These are phyloP conservation scores for Dione juno DNA, from an alignment of 2,888 invertebrate species.

Conservation along the genomic window DNA sequence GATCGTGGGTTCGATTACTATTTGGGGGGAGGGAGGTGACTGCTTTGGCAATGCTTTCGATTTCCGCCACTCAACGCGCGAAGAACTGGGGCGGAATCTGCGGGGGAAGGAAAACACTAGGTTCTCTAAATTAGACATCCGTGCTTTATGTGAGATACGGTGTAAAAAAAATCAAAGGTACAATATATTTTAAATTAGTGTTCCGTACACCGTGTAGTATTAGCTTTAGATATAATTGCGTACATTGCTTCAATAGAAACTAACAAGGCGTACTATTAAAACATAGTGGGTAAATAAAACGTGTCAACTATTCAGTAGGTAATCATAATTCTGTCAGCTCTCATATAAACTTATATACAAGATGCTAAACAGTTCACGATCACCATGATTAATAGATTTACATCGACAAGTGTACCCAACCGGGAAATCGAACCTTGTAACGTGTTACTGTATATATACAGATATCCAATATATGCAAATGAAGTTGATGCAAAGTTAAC, in stretches of 20 bases:
- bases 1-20: too few species aligned
- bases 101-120: too few species aligned
- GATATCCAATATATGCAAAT: conserved; percentile 6
- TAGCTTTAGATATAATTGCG: too few species aligned
- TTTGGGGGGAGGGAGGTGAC: too few species aligned
- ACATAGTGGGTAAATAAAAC: background rate
- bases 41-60: too few species aligned
- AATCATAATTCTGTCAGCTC: conserved; percentile 18
- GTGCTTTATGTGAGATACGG: too few species aligned
- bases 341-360: conserved; percentile 22
- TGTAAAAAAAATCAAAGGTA: too few species aligned
- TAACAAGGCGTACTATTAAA: background rate
- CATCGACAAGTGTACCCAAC: conserved; percentile 36
- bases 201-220: too few species aligned
- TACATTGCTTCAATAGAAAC: background rate
- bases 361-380: conserved; percentile 13
- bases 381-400: conserved; percentile 34
- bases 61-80: too few species aligned
- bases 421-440: conserved; percentile 42
- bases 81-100: too few species aligned
- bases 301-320: conserved; percentile 10
- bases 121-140: too few species aligned
- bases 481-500: conserved; percentile 1
- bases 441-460: conserved; percentile 35
- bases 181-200: too few species aligned